Evolutionary conservation across 1,140 invertebrate genomes (phyloP).

Genomic region (Drosophila melanogaster): Release_6_plus_ISO1_MT NT_037436.4:308001-308500

Average conservation of each 20-base stretch:
- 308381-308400: slow-evolving; percentile 89
- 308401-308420: slow-evolving; percentile 94
- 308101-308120: slow-evolving; percentile 99
- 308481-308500: slow-evolving; percentile 74
- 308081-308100: slow-evolving; percentile 98
- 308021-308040: slow-evolving; percentile 93
- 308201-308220: slow-evolving; percentile 98
- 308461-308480: slow-evolving; percentile 85
- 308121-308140: slow-evolving; percentile 98
- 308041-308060: slow-evolving; percentile 92
- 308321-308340: slow-evolving; percentile 93
- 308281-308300: slow-evolving; percentile 95
- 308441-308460: slow-evolving; percentile 94
- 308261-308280: slow-evolving; percentile 97
- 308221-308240: slow-evolving; percentile 95
- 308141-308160: slow-evolving; percentile 94
- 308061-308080: slow-evolving; percentile 93
- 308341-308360: slow-evolving; percentile 91
- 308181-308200: slow-evolving; percentile 98
- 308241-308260: slow-evolving; percentile 94
- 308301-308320: slow-evolving; percentile 94
- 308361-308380: slow-evolving; percentile 89
- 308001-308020: slow-evolving; percentile 93
- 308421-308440: slow-evolving; percentile 97
- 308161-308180: slow-evolving; percentile 96